Percentiles rank a stretch among this genome's conserved stretches.
Conservation (phyloP, 1,140 invertebrate species). For the Heliconius hermathena region DNA sequence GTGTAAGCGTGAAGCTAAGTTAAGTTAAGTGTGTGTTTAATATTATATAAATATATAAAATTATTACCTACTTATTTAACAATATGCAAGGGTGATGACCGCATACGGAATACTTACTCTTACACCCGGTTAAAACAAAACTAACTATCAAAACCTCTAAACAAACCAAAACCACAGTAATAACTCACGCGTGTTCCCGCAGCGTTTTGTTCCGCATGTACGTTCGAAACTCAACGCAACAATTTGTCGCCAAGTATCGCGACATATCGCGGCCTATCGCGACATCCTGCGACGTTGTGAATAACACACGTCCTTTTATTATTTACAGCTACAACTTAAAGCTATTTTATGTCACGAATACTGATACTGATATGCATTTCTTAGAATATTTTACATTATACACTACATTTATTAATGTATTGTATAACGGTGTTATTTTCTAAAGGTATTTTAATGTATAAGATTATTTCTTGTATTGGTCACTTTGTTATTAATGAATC, state of each 20-base stretch:
- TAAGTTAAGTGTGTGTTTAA: too few species aligned
- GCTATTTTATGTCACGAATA: constrained; percentile 42
- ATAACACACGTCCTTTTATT: constrained; percentile 49
- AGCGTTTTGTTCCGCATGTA: constrained; percentile 44
- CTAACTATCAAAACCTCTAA: background rate
- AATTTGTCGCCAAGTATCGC: constrained; percentile 63
- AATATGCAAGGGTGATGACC: too few species aligned
- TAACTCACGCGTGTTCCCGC: constrained; percentile 58
- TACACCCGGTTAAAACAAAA: too few species aligned
- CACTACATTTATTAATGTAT: background rate
- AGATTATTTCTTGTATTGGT: too few species aligned
- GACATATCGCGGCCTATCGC: constrained; percentile 43
- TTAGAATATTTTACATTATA: constrained; percentile 21
- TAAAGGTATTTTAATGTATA: background rate
- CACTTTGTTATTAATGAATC: too few species aligned
- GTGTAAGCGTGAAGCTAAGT: too few species aligned
- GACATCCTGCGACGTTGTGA: background rate
- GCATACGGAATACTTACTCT: too few species aligned
- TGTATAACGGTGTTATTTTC: background rate
- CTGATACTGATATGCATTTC: constrained; percentile 30
- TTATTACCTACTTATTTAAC: too few species aligned
- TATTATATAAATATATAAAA: too few species aligned
- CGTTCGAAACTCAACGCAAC: constrained; percentile 47
- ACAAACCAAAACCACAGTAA: constrained; percentile 38
- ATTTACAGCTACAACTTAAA: constrained; percentile 40